Conservation (phyloP, 2,797 vertebrate species). For the Prionace glauca region DNA sequence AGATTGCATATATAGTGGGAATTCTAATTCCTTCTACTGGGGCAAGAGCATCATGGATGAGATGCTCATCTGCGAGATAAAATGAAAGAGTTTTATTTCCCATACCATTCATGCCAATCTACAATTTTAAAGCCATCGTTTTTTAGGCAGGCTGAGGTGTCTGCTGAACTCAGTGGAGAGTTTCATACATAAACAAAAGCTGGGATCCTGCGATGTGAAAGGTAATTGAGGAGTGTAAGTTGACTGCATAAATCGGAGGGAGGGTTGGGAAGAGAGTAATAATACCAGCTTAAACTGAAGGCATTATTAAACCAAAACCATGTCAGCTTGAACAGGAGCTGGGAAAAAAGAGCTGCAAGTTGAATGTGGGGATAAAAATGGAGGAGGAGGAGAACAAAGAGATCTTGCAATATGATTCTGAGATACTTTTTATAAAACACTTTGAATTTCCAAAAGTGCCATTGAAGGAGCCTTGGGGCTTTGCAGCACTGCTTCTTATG, state of each 20-base stretch:
- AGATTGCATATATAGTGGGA: neutral
- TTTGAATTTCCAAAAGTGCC: neutral
- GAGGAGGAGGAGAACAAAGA: neutral
- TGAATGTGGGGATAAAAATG: neutral
- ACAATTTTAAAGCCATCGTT: neutral
- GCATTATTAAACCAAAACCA: neutral
- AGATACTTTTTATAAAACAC: neutral
- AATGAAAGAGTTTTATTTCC: neutral
- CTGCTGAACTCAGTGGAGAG: neutral
- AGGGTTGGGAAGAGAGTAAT: neutral
- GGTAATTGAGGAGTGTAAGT: neutral
- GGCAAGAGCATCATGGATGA: neutral
- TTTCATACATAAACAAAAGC: neutral
- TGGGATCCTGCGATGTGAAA: neutral
- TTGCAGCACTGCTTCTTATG: neutral
- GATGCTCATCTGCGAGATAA: neutral
- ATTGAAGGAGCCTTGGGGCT: neutral
- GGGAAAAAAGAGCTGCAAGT: no score
- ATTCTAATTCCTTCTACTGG: neutral
- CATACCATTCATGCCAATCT: neutral
- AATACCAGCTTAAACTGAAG: neutral
- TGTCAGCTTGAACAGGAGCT: neutral
- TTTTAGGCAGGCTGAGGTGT: neutral
- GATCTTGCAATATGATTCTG: neutral
- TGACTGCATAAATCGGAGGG: neutral